These are phyloP conservation scores for Agonopterix alstromeriana DNA, from an alignment of 2,888 invertebrate species.

Conservation along the genomic window DNA sequence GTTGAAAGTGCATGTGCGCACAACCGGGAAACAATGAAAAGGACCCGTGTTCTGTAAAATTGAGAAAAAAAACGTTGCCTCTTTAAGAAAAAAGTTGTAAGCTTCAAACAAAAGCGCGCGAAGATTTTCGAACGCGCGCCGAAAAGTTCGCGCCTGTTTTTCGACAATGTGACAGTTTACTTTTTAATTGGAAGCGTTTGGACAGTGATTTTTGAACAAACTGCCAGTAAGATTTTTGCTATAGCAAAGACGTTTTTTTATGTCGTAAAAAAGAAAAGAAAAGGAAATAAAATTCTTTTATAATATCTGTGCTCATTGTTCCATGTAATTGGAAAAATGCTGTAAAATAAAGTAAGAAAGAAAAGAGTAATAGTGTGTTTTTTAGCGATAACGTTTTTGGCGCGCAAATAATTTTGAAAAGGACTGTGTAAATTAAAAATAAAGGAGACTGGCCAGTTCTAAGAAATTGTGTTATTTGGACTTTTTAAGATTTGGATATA, in stretches of 20 bases:
- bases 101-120: slow-evolving; percentile 3
- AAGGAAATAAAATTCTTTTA: slow-evolving; percentile 9
- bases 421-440: slow-evolving; percentile 8
- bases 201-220: neutral
- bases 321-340: slow-evolving; percentile 61
- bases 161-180: slow-evolving; percentile 19
- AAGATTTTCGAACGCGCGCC: slow-evolving; percentile 9
- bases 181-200: slow-evolving; percentile 3
- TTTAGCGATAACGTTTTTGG: slow-evolving; percentile 29
- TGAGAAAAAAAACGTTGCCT: slow-evolving; percentile 7
- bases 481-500: slow-evolving; percentile 10
- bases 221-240: neutral
- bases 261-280: slow-evolving; percentile 17
- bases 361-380: slow-evolving; percentile 38
- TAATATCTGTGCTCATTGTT: slow-evolving; percentile 19
- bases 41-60: slow-evolving; percentile 36
- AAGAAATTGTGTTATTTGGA: slow-evolving; percentile 18
- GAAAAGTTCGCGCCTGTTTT: slow-evolving; percentile 9
- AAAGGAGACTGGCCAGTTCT: slow-evolving; percentile 2
- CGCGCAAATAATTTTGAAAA: slow-evolving; percentile 20
- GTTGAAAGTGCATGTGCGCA: slow-evolving; percentile 74
- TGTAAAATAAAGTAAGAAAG: slow-evolving; percentile 41
- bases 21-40: slow-evolving; percentile 60
- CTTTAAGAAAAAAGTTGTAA: neutral
- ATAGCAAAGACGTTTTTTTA: neutral